phyloP scores from a whole-genome alignment of 2,797 vertebrate genomes.

The Hemibagrus guttatus region DNA sequence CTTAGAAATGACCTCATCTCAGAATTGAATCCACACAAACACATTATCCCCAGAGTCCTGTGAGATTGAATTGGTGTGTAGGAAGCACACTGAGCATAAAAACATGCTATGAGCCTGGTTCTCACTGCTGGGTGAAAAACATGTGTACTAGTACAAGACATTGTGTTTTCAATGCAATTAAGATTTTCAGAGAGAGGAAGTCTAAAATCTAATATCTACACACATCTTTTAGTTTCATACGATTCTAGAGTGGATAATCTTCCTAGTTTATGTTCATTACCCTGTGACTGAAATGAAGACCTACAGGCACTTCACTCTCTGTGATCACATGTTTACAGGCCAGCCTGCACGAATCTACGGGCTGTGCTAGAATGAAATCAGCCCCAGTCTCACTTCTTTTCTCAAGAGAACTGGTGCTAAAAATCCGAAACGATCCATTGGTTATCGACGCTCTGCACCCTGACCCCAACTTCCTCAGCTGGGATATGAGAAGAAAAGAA shows the following conservation, averaged over 20 bases:
- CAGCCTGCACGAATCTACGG: neutral
- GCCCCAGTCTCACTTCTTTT: neutral
- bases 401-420: neutral
- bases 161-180: neutral
- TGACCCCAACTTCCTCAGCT: too few species aligned
- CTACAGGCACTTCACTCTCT: neutral
- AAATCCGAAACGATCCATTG: neutral
- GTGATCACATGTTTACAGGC: neutral
- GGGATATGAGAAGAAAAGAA: too few species aligned
- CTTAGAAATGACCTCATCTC: slow-evolving; percentile 24
- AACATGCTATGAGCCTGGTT: neutral
- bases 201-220: neutral
- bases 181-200: neutral
- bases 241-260: neutral
- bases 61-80: slow-evolving; percentile 14
- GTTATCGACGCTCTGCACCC: too few species aligned
- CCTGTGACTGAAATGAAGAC: neutral
- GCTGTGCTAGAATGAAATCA: neutral
- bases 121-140: neutral
- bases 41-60: neutral
- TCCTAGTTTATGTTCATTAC: neutral
- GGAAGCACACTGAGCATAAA: slow-evolving; percentile 2
- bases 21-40: slow-evolving; percentile 13
- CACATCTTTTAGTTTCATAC: neutral
- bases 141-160: neutral